These are phyloP conservation scores for Ctenopoma kingsleyae DNA, from an alignment of 2,797 vertebrate species.

Conservation along the genomic window DNA sequence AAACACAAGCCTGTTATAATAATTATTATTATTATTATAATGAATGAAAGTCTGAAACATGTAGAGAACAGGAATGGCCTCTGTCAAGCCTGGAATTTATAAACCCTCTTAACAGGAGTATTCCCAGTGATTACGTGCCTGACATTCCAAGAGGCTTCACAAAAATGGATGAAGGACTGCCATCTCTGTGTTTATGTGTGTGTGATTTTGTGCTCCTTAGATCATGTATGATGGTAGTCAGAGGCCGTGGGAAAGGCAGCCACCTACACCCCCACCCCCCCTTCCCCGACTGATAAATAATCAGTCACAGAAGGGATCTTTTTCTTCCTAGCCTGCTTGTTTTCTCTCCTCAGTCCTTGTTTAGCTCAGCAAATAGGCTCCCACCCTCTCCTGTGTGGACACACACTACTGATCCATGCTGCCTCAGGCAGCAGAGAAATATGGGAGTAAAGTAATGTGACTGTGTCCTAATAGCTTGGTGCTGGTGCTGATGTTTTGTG, in stretches of 20 bases:
- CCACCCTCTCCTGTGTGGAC: slow-evolving; percentile 37
- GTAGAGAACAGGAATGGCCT: slow-evolving; percentile 34
- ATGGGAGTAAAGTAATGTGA: slow-evolving; percentile 12
- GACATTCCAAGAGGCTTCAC: slow-evolving; percentile 57
- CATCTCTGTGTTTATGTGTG: slow-evolving; percentile 39
- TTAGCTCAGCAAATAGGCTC: slow-evolving; percentile 70
- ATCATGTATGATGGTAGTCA: slow-evolving; percentile 34
- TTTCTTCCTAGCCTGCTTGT: slow-evolving; percentile 63
- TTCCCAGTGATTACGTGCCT: slow-evolving; percentile 64
- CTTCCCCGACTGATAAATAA: slow-evolving; percentile 76
- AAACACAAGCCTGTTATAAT: slow-evolving; percentile 19
- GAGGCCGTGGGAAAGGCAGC: slow-evolving; percentile 81
- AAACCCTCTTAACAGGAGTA: slow-evolving; percentile 29
- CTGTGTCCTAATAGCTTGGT: not conserved
- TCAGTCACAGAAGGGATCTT: slow-evolving; percentile 55
- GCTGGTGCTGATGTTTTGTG: slow-evolving; percentile 14
- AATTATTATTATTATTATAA: too few relatives aligned
- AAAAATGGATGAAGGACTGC: slow-evolving; percentile 30
- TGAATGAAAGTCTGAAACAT: slow-evolving; percentile 44
- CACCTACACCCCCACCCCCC: slow-evolving; percentile 46
- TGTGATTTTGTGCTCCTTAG: slow-evolving; percentile 26
- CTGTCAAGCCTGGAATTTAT: slow-evolving; percentile 53
- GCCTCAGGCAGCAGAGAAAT: slow-evolving; percentile 34
- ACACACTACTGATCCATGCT: slow-evolving; percentile 7
- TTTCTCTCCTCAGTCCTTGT: slow-evolving; percentile 68